These are phyloP conservation scores for Ameiurus melas DNA, from an alignment of 2,113 vertebrate species.

Conservation along the genomic window DNA sequence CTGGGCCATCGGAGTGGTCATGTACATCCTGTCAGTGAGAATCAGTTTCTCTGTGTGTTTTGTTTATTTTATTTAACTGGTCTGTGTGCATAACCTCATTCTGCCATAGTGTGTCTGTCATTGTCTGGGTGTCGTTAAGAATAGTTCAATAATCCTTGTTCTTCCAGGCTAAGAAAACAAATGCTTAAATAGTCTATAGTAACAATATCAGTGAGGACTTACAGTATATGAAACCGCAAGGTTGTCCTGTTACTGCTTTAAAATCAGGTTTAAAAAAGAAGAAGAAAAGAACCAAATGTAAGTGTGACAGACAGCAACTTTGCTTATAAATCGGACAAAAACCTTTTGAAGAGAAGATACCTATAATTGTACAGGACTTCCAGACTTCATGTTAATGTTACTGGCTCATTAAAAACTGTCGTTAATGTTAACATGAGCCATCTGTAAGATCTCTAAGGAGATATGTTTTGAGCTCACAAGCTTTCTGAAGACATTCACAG, in stretches of 20 bases:
- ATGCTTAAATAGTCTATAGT: background rate
- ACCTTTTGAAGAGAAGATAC: background rate
- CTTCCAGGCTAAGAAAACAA: background rate
- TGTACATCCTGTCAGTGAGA: constrained; percentile 95
- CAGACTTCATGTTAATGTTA: background rate
- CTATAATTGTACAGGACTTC: background rate
- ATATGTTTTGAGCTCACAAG: constrained; percentile 15
- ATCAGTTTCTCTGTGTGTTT: constrained; percentile 23
- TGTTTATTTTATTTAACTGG: background rate
- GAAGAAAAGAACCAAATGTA: background rate
- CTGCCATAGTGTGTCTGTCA: constrained; percentile 10
- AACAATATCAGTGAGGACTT: background rate
- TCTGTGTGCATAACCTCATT: background rate
- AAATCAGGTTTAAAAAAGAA: too few species aligned
- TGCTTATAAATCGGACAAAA: background rate
- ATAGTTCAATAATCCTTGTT: background rate
- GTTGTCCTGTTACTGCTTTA: background rate
- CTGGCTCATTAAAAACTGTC: too few species aligned
- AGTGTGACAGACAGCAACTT: background rate
- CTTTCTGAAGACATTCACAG: constrained; percentile 8
- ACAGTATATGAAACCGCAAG: background rate
- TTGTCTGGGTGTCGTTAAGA: background rate
- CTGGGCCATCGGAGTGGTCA: constrained; percentile 98
- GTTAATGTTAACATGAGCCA: too few species aligned
- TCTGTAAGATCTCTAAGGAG: background rate